Percentiles rank a stretch among this genome's conserved stretches.
phyloP scores from a whole-genome alignment of 2,888 invertebrate genomes.

The Tineola bisselliella region DNA sequence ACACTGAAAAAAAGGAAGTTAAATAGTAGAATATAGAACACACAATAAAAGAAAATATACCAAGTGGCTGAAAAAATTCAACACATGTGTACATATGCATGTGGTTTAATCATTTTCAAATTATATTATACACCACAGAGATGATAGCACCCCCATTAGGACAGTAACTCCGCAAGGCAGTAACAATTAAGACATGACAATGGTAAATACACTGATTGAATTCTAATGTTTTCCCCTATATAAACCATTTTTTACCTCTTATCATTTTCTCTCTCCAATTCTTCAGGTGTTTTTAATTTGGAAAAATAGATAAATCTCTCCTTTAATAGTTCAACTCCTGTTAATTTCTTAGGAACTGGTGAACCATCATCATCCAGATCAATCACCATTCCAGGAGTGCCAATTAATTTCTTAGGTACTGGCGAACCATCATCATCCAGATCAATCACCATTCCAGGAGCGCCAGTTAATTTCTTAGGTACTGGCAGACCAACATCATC shows the following conservation, averaged over 20 bases:
- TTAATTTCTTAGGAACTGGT: conserved; percentile 37
- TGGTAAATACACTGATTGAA: too few species aligned
- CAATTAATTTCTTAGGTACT: conserved; percentile 51
- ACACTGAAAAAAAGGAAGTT: too few species aligned
- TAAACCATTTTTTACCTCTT: conserved; percentile 69
- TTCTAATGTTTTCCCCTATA: too few species aligned
- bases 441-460: conserved; percentile 59
- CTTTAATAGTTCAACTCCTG: conserved; percentile 74
- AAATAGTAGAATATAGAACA: too few species aligned
- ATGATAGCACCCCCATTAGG: too few species aligned
- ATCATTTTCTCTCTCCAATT: conserved; percentile 64
- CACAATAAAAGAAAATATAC: too few species aligned
- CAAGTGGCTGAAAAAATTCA: too few species aligned
- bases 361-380: conserved; percentile 37
- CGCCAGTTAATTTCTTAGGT: conserved; percentile 61
- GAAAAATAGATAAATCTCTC: conserved; percentile 77
- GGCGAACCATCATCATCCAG: conserved; percentile 31
- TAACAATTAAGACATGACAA: too few species aligned
- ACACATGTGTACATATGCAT: too few species aligned
- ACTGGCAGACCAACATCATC: conserved; percentile 34
- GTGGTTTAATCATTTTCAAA: too few species aligned
- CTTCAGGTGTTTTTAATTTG: conserved; percentile 56
- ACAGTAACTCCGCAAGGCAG: too few species aligned
- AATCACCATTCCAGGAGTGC: conserved; percentile 64
- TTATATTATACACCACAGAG: too few species aligned